A percentile compares a stretch with the other conserved stretches of the same genome.
Evolutionary conservation across 1,140 invertebrate genomes (phyloP).

Genomic region (Drosophila auraria): DNA sequence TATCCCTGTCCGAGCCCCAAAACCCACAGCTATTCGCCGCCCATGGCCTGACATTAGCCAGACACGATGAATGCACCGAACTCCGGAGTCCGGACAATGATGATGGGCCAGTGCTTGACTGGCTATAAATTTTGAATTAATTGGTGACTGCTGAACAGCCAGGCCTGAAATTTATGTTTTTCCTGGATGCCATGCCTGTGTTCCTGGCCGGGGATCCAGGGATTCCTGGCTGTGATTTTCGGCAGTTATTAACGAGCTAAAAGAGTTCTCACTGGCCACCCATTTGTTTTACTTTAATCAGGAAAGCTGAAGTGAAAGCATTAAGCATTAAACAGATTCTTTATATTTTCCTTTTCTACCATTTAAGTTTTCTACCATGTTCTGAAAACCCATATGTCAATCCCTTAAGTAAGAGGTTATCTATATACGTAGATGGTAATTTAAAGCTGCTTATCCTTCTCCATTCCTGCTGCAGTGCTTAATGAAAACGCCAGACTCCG

Average conservation of each 20-base stretch:
- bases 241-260: slow-evolving; percentile 55
- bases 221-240: slow-evolving; percentile 29
- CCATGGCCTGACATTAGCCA: slow-evolving; percentile 38
- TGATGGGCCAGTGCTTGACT: slow-evolving; percentile 53
- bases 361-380: too few relatives aligned
- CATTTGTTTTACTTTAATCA: slow-evolving; percentile 43
- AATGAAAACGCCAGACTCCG: background rate
- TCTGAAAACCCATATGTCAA: too few relatives aligned
- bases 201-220: slow-evolving; percentile 24
- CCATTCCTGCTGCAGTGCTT: background rate
- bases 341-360: too few relatives aligned
- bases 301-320: background rate
- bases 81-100: slow-evolving; percentile 30
- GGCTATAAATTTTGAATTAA: slow-evolving; percentile 80
- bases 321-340: too few relatives aligned
- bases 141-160: slow-evolving; percentile 54
- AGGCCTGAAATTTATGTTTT: slow-evolving; percentile 45
- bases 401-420: background rate
- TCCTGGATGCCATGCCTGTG: slow-evolving; percentile 27
- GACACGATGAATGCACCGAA: slow-evolving; percentile 48
- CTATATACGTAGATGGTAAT: too few relatives aligned
- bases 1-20: slow-evolving; percentile 3
- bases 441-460: too few relatives aligned
- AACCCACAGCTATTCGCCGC: background rate
- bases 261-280: slow-evolving; percentile 14